Conservation (phyloP, 2,888 invertebrate genomes). For the Perizoma flavofasciatum region DNA sequence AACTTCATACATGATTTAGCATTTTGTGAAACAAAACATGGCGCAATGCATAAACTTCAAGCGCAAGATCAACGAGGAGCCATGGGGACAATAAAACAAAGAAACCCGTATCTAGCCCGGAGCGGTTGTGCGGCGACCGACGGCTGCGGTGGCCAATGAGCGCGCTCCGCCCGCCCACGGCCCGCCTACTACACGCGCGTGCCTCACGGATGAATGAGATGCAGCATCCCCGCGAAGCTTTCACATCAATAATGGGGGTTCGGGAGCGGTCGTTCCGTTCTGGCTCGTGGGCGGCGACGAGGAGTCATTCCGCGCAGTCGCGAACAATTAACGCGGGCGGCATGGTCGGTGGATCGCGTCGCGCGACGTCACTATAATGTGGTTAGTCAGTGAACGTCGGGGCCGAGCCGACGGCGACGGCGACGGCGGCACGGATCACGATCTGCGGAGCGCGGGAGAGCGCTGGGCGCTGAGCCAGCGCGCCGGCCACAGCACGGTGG, state of each 20-base stretch:
- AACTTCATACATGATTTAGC: constrained; percentile 78
- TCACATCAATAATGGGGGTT: constrained; percentile 78
- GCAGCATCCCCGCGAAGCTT: constrained; percentile 73
- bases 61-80: constrained; percentile 81
- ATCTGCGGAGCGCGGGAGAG: constrained; percentile 68
- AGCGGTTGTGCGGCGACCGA: constrained; percentile 57
- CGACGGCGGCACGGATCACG: constrained; percentile 74
- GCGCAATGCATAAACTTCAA: constrained; percentile 83
- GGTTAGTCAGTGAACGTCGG: constrained; percentile 87
- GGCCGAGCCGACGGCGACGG: constrained; percentile 83
- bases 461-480: constrained; percentile 78
- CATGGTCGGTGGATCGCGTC: constrained; percentile 68
- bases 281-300: constrained; percentile 71
- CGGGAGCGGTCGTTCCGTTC: constrained; percentile 73
- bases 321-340: constrained; percentile 80
- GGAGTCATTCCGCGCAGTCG: constrained; percentile 77
- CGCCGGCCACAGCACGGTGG: constrained; percentile 89
- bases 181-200: constrained; percentile 51
- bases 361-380: constrained; percentile 84
- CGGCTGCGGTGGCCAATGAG: constrained; percentile 49
- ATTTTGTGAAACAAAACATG: constrained; percentile 81
- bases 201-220: constrained; percentile 67
- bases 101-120: constrained; percentile 74
- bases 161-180: constrained; percentile 49
- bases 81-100: constrained; percentile 84